Percentiles rank a stretch among this genome's conserved stretches.
phyloP scores from a whole-genome alignment of 37 sponge, comb jelly and placozoan species.

The Axinella damicornis region DNA sequence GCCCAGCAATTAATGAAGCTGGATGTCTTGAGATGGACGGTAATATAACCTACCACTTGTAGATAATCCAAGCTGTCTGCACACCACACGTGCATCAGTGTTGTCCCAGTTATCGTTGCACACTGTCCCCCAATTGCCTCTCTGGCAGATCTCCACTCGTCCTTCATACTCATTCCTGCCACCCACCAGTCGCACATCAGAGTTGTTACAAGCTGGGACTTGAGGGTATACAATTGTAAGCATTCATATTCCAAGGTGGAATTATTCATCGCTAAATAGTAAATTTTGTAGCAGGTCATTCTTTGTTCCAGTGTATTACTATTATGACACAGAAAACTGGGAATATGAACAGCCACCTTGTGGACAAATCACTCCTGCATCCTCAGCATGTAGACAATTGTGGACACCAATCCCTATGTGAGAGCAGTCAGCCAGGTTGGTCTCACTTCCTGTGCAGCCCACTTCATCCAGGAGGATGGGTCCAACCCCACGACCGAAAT shows the following conservation, averaged over 20 bases:
- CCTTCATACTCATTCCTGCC: neutral
- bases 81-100: slow-evolving; percentile 23
- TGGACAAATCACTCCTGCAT: slow-evolving; percentile 28
- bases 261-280: no score
- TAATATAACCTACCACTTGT: no score
- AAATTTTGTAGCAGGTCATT: no score
- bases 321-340: no score
- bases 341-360: no score
- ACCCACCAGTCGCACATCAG: neutral
- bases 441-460: slow-evolving; percentile 37
- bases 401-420: neutral
- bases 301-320: no score
- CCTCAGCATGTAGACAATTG: slow-evolving; percentile 29
- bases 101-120: slow-evolving; percentile 50
- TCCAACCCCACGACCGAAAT: slow-evolving; percentile 27
- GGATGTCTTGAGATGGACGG: no score
- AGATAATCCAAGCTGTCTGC: slow-evolving; percentile 20
- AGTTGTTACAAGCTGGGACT: neutral
- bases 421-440: neutral
- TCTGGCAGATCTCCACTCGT: slow-evolving; percentile 47
- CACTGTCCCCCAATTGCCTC: slow-evolving; percentile 52
- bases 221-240: no score
- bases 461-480: slow-evolving; percentile 2
- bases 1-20: no score
- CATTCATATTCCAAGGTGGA: no score